Base-by-base conservation (phyloP, 2,797 vertebrate species). In the Enteromius afrohamiltoni region DNA sequence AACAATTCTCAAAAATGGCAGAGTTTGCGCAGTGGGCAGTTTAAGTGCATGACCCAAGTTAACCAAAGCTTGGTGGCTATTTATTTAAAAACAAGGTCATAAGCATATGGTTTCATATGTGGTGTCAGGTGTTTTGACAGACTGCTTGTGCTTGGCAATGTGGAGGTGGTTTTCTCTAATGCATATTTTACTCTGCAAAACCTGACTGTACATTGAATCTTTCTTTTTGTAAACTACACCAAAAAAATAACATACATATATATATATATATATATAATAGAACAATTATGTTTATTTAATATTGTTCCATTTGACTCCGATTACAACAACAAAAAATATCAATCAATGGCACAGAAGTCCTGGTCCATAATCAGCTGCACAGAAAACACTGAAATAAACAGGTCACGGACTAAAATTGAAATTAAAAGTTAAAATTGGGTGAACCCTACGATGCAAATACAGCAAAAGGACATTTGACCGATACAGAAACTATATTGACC, bases 1-100 rank as follows among this genome's bases (percentile, higher is more conserved):
- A 45, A 45, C 45, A 47, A 47, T 47, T 17, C 26, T 8, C 0
- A 16, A 70, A 70, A 70, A 45, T 16, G n/a, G 2, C 65, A 40
- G 2, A 11, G 23, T 47, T 71, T 6, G 47, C 13, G 17, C 14
- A 10, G 42, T 0, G 6, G 17, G 42, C 42, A 26, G 11, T 14
- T 14, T 29, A 45, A 49, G 45, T 19, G 45, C 8, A 29, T 2
- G 1, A 51, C 17, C 70, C 4, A 2, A 53, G 9, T 21, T 4
- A 74, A n/a, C 19, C 29, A 53, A 53, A 53, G 11, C 17, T 47
- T 6, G 9, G 26, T 10, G 37, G 23, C 2, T 29, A 21, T 29
- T 29, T 31, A 11, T 73, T 49, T 73, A 73, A 31, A 70, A 73
- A 75, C 29, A 75, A 55, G 73, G 21, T 55, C 51, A 75, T 55